phyloP scores from a whole-genome alignment of 2,888 invertebrate species.

The Tenthredo scrophulariae region DNA sequence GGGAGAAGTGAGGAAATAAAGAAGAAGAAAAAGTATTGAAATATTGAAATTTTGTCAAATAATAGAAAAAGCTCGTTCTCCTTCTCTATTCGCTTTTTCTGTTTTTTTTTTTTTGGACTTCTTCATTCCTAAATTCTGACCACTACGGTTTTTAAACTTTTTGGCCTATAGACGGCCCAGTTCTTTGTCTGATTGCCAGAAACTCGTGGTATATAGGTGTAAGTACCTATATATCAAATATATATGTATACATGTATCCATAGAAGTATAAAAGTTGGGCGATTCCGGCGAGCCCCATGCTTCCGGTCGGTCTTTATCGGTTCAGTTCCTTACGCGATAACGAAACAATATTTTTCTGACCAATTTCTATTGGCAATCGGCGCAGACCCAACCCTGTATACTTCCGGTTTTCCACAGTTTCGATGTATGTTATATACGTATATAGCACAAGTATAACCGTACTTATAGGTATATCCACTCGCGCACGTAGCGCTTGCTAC shows the following conservation, averaged over 20 bases:
- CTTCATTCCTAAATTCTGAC: not conserved
- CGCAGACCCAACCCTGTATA: not conserved
- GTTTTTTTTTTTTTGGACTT: not conserved
- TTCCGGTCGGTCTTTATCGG: slow-evolving; percentile 25
- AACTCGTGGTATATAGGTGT: not conserved
- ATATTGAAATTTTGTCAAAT: not conserved
- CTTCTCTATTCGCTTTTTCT: not conserved
- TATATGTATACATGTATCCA: not conserved
- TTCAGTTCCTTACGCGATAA: slow-evolving; percentile 38
- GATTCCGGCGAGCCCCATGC: slow-evolving; percentile 13
- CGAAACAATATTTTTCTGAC: slow-evolving; percentile 43
- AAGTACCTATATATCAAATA: not conserved
- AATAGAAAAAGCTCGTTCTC: not conserved
- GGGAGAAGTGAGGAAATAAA: not conserved
- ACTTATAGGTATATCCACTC: not conserved
- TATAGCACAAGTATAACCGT: not conserved
- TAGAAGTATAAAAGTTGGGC: not conserved
- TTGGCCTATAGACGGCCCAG: not conserved
- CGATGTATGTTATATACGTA: not conserved
- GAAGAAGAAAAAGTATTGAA: not conserved
- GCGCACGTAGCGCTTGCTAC: not conserved
- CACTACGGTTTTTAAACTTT: not conserved
- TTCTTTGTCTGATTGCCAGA: not conserved
- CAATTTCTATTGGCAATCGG: slow-evolving; percentile 31
- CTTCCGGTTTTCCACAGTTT: slow-evolving; percentile 17